Evolutionary conservation across 2,888 invertebrate genomes (phyloP).

Genomic region (Girardia tigrina): DNA sequence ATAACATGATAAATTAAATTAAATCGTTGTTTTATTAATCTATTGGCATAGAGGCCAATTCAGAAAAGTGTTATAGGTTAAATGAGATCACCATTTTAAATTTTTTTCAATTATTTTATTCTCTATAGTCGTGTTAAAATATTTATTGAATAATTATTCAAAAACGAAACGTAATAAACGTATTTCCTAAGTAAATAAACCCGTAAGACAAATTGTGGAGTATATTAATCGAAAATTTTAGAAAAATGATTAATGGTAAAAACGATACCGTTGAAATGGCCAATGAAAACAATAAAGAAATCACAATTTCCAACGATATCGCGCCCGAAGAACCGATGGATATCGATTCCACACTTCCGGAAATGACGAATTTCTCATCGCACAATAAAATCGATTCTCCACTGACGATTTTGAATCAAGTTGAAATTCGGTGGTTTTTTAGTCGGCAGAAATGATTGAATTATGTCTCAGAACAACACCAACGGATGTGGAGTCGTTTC

Average conservation of each 20-base stretch:
- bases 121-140: background rate
- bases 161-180: background rate
- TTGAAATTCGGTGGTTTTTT: too few relatives aligned
- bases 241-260: slow-evolving; percentile 10
- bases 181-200: too few relatives aligned
- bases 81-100: slow-evolving; percentile 23
- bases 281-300: background rate
- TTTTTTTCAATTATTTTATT: background rate
- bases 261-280: background rate
- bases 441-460: too few relatives aligned
- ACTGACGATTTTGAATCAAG: background rate
- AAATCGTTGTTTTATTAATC: slow-evolving; percentile 23
- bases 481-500: slow-evolving; percentile 2
- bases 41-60: slow-evolving; percentile 23
- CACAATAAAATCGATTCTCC: slow-evolving; percentile 11
- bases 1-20: too few relatives aligned
- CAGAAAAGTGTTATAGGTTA: slow-evolving; percentile 20
- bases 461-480: background rate
- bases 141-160: background rate
- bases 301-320: background rate
- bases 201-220: background rate
- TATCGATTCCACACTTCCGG: slow-evolving; percentile 2
- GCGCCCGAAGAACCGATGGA: background rate
- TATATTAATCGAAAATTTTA: background rate
- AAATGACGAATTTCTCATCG: slow-evolving; percentile 15